A percentile compares a stretch with the other conserved stretches of the same genome.
Evolutionary conservation across 2,797 vertebrate genomes (phyloP).

Genomic region (Cercopithecus neglectus): DNA sequence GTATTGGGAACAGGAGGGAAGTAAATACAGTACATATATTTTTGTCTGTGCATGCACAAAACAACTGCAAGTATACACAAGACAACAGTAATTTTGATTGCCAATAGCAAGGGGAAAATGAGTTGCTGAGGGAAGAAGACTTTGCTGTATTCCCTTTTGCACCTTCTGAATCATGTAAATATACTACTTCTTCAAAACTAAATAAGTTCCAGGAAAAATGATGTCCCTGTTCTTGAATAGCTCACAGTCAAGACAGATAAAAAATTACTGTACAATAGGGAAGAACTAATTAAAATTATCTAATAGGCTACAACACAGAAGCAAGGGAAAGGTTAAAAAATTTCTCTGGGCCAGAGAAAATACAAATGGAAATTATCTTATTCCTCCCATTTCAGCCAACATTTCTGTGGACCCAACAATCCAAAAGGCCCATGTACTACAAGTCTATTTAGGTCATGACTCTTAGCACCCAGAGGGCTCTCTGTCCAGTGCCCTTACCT

Average conservation of each 20-base stretch:
- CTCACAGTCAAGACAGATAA: not conserved
- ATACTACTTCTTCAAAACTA: not conserved
- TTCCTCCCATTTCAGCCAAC: not conserved
- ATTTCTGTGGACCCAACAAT: not conserved
- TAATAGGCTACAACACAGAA: not conserved
- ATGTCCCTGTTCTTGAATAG: not conserved
- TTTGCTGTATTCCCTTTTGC: not conserved
- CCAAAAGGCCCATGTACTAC: not conserved
- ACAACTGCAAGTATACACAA: not conserved
- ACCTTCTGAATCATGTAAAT: not conserved
- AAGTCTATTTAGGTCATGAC: not conserved
- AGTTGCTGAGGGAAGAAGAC: not conserved
- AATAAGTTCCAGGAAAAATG: not conserved
- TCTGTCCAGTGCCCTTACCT: not conserved
- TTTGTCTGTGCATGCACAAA: not conserved
- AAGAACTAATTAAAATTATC: not conserved
- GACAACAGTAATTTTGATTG: not conserved
- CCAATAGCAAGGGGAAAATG: not conserved
- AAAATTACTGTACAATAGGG: not conserved
- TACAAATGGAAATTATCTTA: not conserved
- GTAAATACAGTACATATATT: not conserved
- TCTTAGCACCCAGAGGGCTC: not conserved
- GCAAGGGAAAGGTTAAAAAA: not conserved
- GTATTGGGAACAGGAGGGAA: accelerated
- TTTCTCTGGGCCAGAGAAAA: not conserved